Base-by-base conservation (phyloP, 1,140 invertebrate species). In the Euborellia annulipes region DNA sequence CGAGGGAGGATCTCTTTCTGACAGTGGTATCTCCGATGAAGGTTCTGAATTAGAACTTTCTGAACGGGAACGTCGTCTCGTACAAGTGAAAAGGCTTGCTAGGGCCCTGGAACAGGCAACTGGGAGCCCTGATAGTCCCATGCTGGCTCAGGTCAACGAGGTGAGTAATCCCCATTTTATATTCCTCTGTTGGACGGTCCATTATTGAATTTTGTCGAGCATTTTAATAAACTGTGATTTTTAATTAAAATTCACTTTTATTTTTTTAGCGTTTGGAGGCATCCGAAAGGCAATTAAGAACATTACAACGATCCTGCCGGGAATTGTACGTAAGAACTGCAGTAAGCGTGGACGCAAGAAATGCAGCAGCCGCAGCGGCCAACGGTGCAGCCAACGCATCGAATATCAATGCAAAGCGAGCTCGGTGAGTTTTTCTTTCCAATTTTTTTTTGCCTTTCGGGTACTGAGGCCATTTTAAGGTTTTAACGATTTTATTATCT, bases 261-360 rank as follows among this genome's bases (percentile, higher is more conserved):
- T 55, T 64, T 14, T 64, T 62, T 48, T 71, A 78, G 68, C 76
- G 77, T 48, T 77, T 85, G 64, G 78, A 78, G 50, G 72, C 78
- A 50, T 79, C 81, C n/a, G 82, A 86, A 58, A 74, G 72, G 41
- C 82, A 89, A 62, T 68, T 91, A 19, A 73, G 78, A 49, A 71
- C 71, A 17, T 62, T 88, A 16, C 83, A 86, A 60, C 74, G 78
- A 47, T 78, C 80, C n/a, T 89, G 85, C 53, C 68, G 81, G 2
- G 76, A 78, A 22, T 62, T 83, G 11, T 76, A 82, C 53, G 71
- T 78, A n/a, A 66, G 72, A 50, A 78, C 78, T 14, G 73, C 73
- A 1, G 70, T 68, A 14, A 71, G 68, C 50, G 62, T 65, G 7
- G 66, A 69, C 20, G 59, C 59, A 3, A 27, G 23, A 27, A 27